Evolutionary conservation across 2,797 vertebrate species (phyloP), one percentile per base, ranked within the genome.

Genomic region (Graptemys geographica): DNA sequence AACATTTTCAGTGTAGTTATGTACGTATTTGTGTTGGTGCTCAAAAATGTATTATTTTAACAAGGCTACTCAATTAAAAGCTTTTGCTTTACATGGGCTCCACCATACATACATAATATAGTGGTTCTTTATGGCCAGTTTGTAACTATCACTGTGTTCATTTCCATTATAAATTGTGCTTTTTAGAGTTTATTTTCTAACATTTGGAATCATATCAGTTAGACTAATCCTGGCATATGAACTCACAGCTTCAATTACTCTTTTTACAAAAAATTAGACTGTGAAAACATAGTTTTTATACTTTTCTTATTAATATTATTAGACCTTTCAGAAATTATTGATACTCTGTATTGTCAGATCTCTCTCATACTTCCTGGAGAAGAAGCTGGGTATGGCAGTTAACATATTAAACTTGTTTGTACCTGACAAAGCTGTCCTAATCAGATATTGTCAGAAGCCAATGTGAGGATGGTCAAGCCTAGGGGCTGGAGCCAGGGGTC

Each of bases 21-120:
- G 94, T 94, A 96, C 49, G 62, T 96, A 94, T 95, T 97, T 97
- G 97, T 94, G 94, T 95, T 96, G 93, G 89, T 97, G 96, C 97
- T 96, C 96, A 97, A 95, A 97, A 96, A 95, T 82, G 94, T 96
- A 96, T 96, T 96, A 97, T 97, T 97, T 97, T 97, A 97, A 96
- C 96, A 95, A 89, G 92, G 87, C 49, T 93, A 95, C 81, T 97
- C 96, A 94, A 96, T 96, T 95, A 95, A 87, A 97, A 94, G 86
- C 94, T 95, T 96, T 96, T 96, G 93, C 95, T 96, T 96, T 95
- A 92, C 52, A 94, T 84, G 47, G 49, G 59, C 90, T 89, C 90
- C 87, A 87, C 84, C 84, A 87, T 0, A 82, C 93, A 96, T 97
- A 95, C 88, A 6, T 94, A 96, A 96, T 37, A 62, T 16, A 62